phyloP scores from a whole-genome alignment of 1,140 invertebrate genomes.

The Drosophila rhopaloa region DNA sequence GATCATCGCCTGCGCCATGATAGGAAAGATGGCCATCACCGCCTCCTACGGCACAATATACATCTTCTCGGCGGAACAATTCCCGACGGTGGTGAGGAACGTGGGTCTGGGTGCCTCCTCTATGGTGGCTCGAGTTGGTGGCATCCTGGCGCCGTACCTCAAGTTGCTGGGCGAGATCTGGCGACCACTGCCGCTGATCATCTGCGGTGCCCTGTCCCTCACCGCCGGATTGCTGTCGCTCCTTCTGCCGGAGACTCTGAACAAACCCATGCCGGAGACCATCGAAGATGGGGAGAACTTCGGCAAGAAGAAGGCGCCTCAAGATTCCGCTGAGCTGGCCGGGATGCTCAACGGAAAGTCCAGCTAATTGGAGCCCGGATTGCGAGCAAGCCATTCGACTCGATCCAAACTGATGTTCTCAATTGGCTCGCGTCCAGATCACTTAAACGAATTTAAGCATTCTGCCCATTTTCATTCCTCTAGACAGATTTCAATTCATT shows the following conservation, averaged over 20 bases:
- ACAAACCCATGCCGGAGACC: slow-evolving; percentile 90
- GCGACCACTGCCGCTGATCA: slow-evolving; percentile 89
- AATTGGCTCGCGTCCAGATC: slow-evolving; percentile 25
- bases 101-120: slow-evolving; percentile 91
- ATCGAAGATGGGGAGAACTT: slow-evolving; percentile 90
- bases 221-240: slow-evolving; percentile 89
- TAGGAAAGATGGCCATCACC: slow-evolving; percentile 93
- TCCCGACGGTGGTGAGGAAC: slow-evolving; percentile 93
- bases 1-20: slow-evolving; percentile 90
- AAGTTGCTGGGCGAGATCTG: slow-evolving; percentile 89
- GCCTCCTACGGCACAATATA: slow-evolving; percentile 92
- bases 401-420: slow-evolving; percentile 7
- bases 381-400: slow-evolving; percentile 2
- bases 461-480: slow-evolving; percentile 46
- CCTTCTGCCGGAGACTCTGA: slow-evolving; percentile 91
- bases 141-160: slow-evolving; percentile 91
- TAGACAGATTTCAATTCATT: slow-evolving; percentile 42
- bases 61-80: slow-evolving; percentile 93
- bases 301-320: slow-evolving; percentile 84
- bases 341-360: slow-evolving; percentile 49
- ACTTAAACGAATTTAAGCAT: slow-evolving; percentile 66
- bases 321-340: slow-evolving; percentile 20
- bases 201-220: slow-evolving; percentile 89
- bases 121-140: slow-evolving; percentile 91
- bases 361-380: slow-evolving; percentile 12